Evolutionary conservation across 2,113 vertebrate species (phyloP).

Genomic region (Ochotona princeps): DNA sequence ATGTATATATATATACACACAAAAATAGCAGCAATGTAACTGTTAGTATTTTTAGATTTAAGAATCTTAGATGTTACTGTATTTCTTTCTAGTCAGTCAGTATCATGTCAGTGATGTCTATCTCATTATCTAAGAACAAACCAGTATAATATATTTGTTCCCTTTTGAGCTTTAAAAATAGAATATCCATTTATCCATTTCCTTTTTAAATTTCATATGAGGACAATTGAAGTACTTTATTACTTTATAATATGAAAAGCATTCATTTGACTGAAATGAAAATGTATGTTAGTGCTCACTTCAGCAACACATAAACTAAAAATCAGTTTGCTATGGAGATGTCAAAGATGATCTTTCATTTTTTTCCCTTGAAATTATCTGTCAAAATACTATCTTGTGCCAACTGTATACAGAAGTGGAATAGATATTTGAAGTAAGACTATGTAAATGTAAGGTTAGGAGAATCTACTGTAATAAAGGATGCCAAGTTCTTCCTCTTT

Average conservation of each 20-base stretch:
- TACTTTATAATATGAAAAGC: slow-evolving; percentile 59
- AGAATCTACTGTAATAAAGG: slow-evolving; percentile 73
- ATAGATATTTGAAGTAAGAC: slow-evolving; percentile 52
- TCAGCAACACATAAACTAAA: not conserved
- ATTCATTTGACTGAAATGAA: slow-evolving; percentile 43
- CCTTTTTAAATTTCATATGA: not conserved
- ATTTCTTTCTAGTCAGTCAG: slow-evolving; percentile 18
- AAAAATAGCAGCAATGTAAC: not conserved
- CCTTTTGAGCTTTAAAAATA: slow-evolving; percentile 53
- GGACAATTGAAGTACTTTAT: slow-evolving; percentile 32
- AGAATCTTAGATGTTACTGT: slow-evolving; percentile 15
- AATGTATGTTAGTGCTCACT: too few relatives aligned
- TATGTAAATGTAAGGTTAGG: slow-evolving; percentile 69
- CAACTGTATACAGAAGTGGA: slow-evolving; percentile 27
- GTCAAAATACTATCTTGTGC: slow-evolving; percentile 22
- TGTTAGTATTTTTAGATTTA: slow-evolving; percentile 47
- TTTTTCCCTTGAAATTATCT: slow-evolving; percentile 62
- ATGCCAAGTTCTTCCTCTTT: slow-evolving; percentile 78
- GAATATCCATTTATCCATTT: slow-evolving; percentile 19
- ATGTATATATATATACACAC: not conserved
- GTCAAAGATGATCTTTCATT: slow-evolving; percentile 53
- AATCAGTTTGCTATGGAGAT: slow-evolving; percentile 32
- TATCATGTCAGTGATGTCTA: not conserved
- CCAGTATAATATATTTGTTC: not conserved
- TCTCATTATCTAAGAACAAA: slow-evolving; percentile 45